These are phyloP conservation scores for Novumbra hubbsi DNA, from an alignment of 2,797 vertebrate species.

Conservation along the genomic window DNA sequence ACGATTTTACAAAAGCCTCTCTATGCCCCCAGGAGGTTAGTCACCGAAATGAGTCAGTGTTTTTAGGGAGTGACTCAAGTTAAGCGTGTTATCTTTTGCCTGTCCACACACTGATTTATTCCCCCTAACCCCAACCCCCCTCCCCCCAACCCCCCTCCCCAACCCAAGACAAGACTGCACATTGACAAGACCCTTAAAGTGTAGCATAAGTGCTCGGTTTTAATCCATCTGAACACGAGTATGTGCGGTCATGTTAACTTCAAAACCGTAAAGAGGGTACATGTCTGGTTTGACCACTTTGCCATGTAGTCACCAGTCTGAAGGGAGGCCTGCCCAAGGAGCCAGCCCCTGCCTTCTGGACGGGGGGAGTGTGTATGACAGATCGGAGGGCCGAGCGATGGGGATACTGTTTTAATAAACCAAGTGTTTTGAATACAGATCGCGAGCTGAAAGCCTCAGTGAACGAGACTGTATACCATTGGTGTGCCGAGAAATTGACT, in stretches of 20 bases:
- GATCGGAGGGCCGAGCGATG: no score
- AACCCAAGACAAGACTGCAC: not conserved
- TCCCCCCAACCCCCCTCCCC: not conserved
- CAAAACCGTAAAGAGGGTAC: not conserved
- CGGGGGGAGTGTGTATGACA: no score
- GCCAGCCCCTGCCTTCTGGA: no score
- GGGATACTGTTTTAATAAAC: no score
- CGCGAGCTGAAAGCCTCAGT: no score
- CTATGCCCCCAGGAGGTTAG: not conserved
- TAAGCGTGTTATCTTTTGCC: constrained; percentile 5
- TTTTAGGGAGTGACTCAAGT: constrained; percentile 11
- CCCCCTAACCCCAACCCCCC: no score
- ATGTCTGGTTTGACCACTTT: not conserved
- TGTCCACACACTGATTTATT: not conserved
- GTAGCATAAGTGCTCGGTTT: not conserved
- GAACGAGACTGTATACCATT: no score
- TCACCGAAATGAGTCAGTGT: not conserved
- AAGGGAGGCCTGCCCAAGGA: no score
- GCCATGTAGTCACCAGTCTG: no score
- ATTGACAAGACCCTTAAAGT: not conserved
- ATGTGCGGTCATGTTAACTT: not conserved
- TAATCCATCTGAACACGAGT: not conserved
- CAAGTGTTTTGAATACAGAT: no score
- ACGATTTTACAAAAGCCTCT: not conserved
- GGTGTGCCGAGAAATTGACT: no score